A percentile compares a stretch with the other conserved stretches of the same genome.
These are phyloP conservation scores for Lochmaea capreae DNA, from an alignment of 2,888 invertebrate genomes.

Conservation along the genomic window DNA sequence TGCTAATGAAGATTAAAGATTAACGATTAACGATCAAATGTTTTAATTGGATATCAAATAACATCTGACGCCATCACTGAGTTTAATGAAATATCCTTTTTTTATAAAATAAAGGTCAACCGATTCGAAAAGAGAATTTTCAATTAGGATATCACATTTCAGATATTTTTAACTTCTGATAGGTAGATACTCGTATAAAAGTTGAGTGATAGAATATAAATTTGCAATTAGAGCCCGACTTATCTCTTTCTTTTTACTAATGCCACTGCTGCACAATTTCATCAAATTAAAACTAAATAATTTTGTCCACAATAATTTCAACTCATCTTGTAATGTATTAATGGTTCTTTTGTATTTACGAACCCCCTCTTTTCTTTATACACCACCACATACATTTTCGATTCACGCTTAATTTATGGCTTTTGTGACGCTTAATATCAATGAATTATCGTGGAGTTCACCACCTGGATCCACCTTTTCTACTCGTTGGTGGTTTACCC, in stretches of 20 bases:
- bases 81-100: too few species aligned
- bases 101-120: too few species aligned
- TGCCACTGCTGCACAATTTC: too few species aligned
- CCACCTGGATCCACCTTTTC: slow-evolving; percentile 55
- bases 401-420: slow-evolving; percentile 43
- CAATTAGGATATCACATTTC: not conserved
- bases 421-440: slow-evolving; percentile 46
- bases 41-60: too few species aligned
- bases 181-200: not conserved
- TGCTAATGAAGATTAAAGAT: not conserved
- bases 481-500: slow-evolving; percentile 41
- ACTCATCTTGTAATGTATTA: not conserved
- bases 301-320: not conserved
- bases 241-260: too few species aligned
- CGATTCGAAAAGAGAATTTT: not conserved
- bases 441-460: slow-evolving; percentile 51
- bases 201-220: too few species aligned
- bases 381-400: slow-evolving; percentile 12
- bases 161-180: not conserved
- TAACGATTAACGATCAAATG: too few species aligned
- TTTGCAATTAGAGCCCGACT: too few species aligned
- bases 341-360: not conserved
- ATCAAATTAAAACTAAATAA: not conserved
- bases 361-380: not conserved
- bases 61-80: too few species aligned